Evolutionary conservation across 2,113 vertebrate species (phyloP), one percentile per base, ranked within the genome.

Genomic region (Gopherus flavomarginatus): DNA sequence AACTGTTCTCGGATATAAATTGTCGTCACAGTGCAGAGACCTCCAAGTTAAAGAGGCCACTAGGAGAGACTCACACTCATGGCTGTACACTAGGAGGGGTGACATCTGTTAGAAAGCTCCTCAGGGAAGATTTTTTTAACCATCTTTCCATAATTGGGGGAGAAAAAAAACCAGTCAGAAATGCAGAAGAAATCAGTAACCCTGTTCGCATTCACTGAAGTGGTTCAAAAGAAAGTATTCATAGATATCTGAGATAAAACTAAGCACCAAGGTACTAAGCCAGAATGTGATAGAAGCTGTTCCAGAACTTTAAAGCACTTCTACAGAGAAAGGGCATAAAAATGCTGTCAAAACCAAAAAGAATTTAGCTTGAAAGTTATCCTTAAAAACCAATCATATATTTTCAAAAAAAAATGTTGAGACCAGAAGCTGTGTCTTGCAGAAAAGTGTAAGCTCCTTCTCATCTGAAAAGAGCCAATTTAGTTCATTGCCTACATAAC

Each of bases 241-340:
- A 82, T 1, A 27, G 10, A 42, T 77, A 8, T 9, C 17, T 35
- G 29, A 0, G 3, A 6, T 3, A 2, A 75, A 10, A 53, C 1
- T 42, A 88, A 65, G 24, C 27, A 26, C 2, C 5, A 3, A 77
- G 14, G 1, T 50, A 19, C 91, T 78, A 47, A 47, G 79, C 6
- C 9, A 44, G 5, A 85, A 96, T 65, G 19, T 17, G 50, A 81
- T 80, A 75, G 26, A 78, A 78, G 81, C 3, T 80, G 0, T 26
- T 24, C 42, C 5, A 52, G 24, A 29, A 78, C 13, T 3, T 21
- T 72, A 21, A 72, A 79, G 27, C 19, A 4, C 2, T 86, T 27
- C 65, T 4, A 0, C 78, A 80, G 27, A 85, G 56, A 2, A 1
- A 83, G 2, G 22, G 12, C 12, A 69, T 14, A 17, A 88, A 88